Evolutionary conservation across 2,113 vertebrate genomes (phyloP), one percentile per base, ranked within the genome.

Genomic region (Lepisosteus osseus): DNA sequence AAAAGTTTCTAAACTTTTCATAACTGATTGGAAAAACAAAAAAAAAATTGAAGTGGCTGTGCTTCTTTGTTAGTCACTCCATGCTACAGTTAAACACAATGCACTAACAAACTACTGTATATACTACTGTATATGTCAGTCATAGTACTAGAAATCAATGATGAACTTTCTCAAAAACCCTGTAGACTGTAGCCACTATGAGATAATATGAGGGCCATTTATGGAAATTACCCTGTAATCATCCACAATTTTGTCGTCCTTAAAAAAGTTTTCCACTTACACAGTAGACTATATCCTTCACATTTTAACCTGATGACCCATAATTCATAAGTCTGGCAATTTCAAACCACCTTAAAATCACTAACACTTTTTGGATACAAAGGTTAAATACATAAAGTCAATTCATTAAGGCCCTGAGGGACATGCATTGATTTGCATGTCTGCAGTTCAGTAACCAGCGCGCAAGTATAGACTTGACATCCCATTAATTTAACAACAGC

Each of bases 351-450:
- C 74, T 78, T 69, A 70, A 74, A 82, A 77, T 56, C 65, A 57
- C 65, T 68, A 61, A 54, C 67, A 74, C 63, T 71, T 73, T 74
- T 55, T 68, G 55, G 73, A 67, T 78, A 61, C 61, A 79, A 74
- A 83, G 81, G 81, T 80, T 79, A 80, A 83, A 79, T 67, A 77
- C 75, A 72, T 77, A 78, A 74, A 78, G 77, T 74, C 74, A 77
- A 64, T 79, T 85, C 80, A 71, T 77, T 75, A 69, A 56, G 69
- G 67, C 51, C 78, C 70, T 72, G 61, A 41, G 71, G 67, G 80
- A 74, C 74, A 63, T 59, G 69, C 65, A 71, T 71, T 67, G 78
- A 77, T 77, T 76, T 76, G 61, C 54, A 47, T 13, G 54, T n/a
- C 65, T 70, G 62, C 68, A 65, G 68, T 15, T 59, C 73, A 70